Evolutionary conservation across 1,140 invertebrate genomes (phyloP), one percentile per base, ranked within the genome.

Genomic region (Ectropis grisescens): DNA sequence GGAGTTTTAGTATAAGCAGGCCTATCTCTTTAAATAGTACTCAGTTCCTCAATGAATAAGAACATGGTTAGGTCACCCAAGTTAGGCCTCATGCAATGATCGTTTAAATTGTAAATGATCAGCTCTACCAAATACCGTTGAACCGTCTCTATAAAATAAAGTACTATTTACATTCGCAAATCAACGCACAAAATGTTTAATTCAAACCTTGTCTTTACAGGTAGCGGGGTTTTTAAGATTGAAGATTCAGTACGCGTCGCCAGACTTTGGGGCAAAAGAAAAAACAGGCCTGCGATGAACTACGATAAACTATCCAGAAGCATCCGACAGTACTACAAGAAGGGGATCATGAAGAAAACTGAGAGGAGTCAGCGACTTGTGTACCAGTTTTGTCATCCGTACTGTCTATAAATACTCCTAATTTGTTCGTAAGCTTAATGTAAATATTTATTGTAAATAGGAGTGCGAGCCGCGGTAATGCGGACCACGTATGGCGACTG

Each of bases 311-410:
- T 99, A 16, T 98, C 95, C 36, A 89, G 98, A 26, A 98, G 96
- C 44, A 98, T 99, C 50, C 85, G 98, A 10, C 98, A 99, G 78
- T 99, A 99, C 84, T 99, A 99, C 87, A 98, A 99, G 82, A 99
- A 99, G 79, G 96, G 96, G 26, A 99, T 99, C 79, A 99, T 99
- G 94, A 98, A 98, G 85, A 99, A 99, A 79, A 99, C 98, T 2
- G 95, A 98, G 64, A 86, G 97, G 23, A 97, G 96, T 39, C 98
- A 99, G 83, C 88, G 98, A 64, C 87, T 99, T 41, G 98, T 99
- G 29, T 99, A 99, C 81, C 97, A 99, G 82, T 99, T 99, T 78
- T 98, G 96, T 75, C 92, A 95, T 78, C 94, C 95, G 3, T 98
- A 98, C 80, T 90, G 88, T 59, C 86, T 95, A 48, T 96, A 90